Conservation (phyloP, 2,888 invertebrate genomes). For the Trichogramma evanescens region DNA sequence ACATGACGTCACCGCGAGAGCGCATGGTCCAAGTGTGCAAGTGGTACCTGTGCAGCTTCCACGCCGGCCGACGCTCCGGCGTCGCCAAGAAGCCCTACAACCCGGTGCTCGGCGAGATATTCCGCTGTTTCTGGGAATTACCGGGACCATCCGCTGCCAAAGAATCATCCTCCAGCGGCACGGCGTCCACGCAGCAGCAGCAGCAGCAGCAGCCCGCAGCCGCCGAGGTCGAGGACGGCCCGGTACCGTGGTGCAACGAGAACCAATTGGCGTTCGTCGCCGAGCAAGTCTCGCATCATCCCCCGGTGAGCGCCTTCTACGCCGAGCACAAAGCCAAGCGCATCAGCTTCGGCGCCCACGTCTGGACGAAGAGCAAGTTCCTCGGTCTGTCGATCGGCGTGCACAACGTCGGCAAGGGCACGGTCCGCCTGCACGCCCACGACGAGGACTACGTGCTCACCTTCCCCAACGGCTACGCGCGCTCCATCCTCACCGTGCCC, state of each 20-base stretch:
- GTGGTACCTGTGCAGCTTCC: conserved; percentile 98
- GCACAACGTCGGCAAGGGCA: conserved; percentile 92
- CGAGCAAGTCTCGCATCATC: conserved; percentile 99
- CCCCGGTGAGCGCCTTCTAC: conserved; percentile 99
- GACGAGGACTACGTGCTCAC: conserved; percentile 93
- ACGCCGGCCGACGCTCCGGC: conserved; percentile 93
- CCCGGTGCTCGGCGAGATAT: conserved; percentile 94
- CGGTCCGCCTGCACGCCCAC: conserved; percentile 80
- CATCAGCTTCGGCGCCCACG: conserved; percentile 89
- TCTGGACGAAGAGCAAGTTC: conserved; percentile 99
- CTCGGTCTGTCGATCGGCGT: conserved; percentile 95
- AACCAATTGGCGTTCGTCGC: conserved; percentile 90
- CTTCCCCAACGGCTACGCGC: conserved; percentile 98
- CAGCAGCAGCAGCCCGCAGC: not conserved
- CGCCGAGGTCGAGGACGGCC: conserved; percentile 64
- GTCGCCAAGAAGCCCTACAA: conserved; percentile 99
- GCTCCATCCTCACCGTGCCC: conserved; percentile 93
- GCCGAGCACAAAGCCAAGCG: conserved; percentile 89
- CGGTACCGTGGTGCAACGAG: conserved; percentile 82
- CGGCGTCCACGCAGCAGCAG: not conserved
- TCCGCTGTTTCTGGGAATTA: conserved; percentile 81
- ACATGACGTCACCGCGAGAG: conserved; percentile 76
- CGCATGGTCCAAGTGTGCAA: conserved; percentile 89
- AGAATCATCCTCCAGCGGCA: conserved; percentile 1
- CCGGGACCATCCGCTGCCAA: conserved; percentile 31